A percentile compares a stretch with the other conserved stretches of the same genome.
Conservation (phyloP, 2,113 vertebrate genomes). For the Dendropsophus ebraccatus region DNA sequence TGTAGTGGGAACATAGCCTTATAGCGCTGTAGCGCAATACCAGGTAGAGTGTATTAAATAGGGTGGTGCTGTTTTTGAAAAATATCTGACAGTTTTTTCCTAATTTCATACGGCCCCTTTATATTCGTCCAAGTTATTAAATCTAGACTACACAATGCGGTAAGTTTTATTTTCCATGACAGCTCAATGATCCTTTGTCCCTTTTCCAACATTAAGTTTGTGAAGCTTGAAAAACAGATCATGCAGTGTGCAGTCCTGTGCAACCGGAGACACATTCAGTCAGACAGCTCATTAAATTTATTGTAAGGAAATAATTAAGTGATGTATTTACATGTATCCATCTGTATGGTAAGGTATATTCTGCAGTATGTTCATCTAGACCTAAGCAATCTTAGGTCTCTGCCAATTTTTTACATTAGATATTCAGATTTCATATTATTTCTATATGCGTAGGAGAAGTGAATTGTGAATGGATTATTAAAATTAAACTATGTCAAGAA, state of each 20-base stretch:
- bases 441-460: too few species aligned
- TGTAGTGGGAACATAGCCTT: too few species aligned
- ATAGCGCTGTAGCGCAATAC: too few species aligned
- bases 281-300: not conserved
- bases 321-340: not conserved
- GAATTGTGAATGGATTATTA: too few species aligned
- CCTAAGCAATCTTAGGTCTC: not conserved
- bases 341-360: not conserved
- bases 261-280: not conserved
- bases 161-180: not conserved
- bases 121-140: not conserved
- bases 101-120: too few species aligned
- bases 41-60: too few species aligned
- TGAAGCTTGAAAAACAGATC: constrained; percentile 1
- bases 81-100: too few species aligned
- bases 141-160: not conserved
- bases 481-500: too few species aligned
- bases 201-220: not conserved
- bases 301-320: not conserved
- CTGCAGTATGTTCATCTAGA: not conserved
- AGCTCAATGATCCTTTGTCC: not conserved
- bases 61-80: too few species aligned
- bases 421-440: not conserved
- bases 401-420: not conserved
- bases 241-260: not conserved